A percentile compares a stretch with the other conserved stretches of the same genome.
These are phyloP conservation scores for Melangyna quadrimaculata DNA, from an alignment of 2,888 invertebrate species.

Conservation along the genomic window DNA sequence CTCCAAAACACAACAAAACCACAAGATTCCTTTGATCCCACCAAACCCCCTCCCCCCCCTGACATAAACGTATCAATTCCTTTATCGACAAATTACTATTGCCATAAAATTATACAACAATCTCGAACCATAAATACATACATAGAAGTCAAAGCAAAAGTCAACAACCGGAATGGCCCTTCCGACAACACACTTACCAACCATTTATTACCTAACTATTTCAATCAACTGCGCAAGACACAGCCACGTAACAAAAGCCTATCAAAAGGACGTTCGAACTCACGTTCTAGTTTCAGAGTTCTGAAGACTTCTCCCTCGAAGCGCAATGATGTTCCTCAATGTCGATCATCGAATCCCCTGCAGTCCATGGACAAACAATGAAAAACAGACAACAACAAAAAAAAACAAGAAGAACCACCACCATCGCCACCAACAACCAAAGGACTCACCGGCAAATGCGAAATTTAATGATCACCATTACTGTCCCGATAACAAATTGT, in stretches of 20 bases:
- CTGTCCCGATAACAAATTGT: slow-evolving; percentile 66
- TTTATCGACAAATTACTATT: slow-evolving; percentile 31
- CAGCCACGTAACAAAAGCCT: slow-evolving; percentile 3
- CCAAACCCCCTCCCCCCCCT: too few relatives aligned
- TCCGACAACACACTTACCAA: slow-evolving; percentile 27
- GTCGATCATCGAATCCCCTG: slow-evolving; percentile 32
- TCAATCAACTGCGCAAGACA: slow-evolving; percentile 47
- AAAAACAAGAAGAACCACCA: not conserved
- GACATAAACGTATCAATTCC: slow-evolving; percentile 35
- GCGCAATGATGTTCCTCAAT: slow-evolving; percentile 23
- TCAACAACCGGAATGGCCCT: slow-evolving; percentile 49
- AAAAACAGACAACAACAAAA: not conserved
- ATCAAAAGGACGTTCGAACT: slow-evolving; percentile 37
- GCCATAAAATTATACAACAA: slow-evolving; percentile 46
- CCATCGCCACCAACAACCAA: slow-evolving; percentile 9
- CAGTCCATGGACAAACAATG: not conserved
- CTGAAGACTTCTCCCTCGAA: not conserved
- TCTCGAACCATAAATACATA: not conserved
- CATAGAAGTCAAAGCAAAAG: slow-evolving; percentile 11
- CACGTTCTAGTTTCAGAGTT: slow-evolving; percentile 19
- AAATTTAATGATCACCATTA: slow-evolving; percentile 69
- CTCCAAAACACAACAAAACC: not conserved
- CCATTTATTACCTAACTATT: slow-evolving; percentile 59
- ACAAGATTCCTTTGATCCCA: not conserved
- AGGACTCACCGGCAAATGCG: slow-evolving; percentile 38